Conservation (phyloP, 30 jellyfish, hydroid and myxozoan species). For the Pelagia noctiluca region DNA sequence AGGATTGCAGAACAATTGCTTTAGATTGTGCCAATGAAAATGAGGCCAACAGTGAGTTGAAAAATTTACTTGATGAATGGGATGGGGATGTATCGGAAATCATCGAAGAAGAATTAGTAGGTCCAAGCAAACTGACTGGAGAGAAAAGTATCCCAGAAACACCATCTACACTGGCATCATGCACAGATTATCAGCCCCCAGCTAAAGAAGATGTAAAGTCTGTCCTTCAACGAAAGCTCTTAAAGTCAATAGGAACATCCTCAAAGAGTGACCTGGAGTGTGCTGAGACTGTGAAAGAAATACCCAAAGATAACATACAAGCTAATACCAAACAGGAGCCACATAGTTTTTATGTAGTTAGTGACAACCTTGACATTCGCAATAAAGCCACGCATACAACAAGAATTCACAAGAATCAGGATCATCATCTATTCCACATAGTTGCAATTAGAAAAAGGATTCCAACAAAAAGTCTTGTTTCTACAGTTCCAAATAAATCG, state of each 20-base stretch:
- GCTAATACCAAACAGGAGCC: slow-evolving; percentile 40
- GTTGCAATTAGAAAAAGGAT: slow-evolving; percentile 35
- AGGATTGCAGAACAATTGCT: slow-evolving; percentile 10
- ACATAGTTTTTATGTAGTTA: slow-evolving; percentile 28
- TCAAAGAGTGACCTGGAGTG: slow-evolving; percentile 26
- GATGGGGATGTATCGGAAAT: slow-evolving; percentile 10
- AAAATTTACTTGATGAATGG: slow-evolving; percentile 22
- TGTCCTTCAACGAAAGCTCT: slow-evolving; percentile 37
- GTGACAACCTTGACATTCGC: slow-evolving; percentile 44
- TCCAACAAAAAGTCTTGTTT: slow-evolving; percentile 11
- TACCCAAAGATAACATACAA: slow-evolving; percentile 15
- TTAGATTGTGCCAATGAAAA: no score
- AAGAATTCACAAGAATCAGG: slow-evolving; percentile 35
- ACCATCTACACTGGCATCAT: slow-evolving; percentile 6
- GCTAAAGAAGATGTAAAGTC: slow-evolving; percentile 26
- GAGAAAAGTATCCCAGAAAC: slow-evolving; percentile 11
- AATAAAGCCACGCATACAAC: slow-evolving; percentile 37
- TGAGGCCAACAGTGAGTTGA: background rate
- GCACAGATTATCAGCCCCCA: slow-evolving; percentile 25
- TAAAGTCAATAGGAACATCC: slow-evolving; percentile 19
- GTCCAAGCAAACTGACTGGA: slow-evolving; percentile 14
- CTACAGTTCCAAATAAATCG: slow-evolving; percentile 14
- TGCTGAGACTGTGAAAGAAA: slow-evolving; percentile 22
- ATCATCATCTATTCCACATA: slow-evolving; percentile 47
- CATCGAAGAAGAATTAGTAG: slow-evolving; percentile 20